Evolutionary conservation across 2,888 invertebrate genomes (phyloP), one percentile per base, ranked within the genome.

Genomic region (Drosophila putrida): DNA sequence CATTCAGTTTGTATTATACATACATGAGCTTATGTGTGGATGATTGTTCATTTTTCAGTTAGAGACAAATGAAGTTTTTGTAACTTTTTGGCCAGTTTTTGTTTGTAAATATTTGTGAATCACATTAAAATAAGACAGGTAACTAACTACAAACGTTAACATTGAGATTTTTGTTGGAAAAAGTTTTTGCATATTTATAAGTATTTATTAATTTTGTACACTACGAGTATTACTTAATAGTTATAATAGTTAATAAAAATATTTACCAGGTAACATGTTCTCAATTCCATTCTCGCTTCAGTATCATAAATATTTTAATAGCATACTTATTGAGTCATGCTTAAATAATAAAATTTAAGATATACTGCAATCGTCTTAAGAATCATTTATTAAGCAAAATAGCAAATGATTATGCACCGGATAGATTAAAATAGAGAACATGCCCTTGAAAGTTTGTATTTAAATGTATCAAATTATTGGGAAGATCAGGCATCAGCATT

Each of bases 101-200:
- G 11, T 15, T 41, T 27, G 13, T 6, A 38, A 46, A 47, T 20
- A 9, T 31, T n/a, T 63, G 62, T 62, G 63, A 58, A 57, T 39
- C 58, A 72, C 78, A 67, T 67, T 67, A 60, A 71, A 27, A 31
- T 58, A 71, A 64, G 73, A 54, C 67, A 75, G 71, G 70, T 51
- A 50, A 65, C 82, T 84, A 82, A 60, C 87, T 82, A 82, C 87
- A 49, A 72, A 82, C 68, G 61, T 71, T 68, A 55, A 82, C 87
- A 82, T 61, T 63, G 44, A 83, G 78, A 86, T 59, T 61, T 60
- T 51, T 58, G 15, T 51, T 43, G 44, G 11, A 64, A 58, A 57
- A 61, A 63, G 44, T 6, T 6, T 47, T n/a, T 53, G 54, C 62
- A 41, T 44, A 38, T 43, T 39, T 60, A 41, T 67, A 46, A 44